Base-by-base conservation (phyloP, 2,797 vertebrate species). In the Eulemur albifrons region DNA sequence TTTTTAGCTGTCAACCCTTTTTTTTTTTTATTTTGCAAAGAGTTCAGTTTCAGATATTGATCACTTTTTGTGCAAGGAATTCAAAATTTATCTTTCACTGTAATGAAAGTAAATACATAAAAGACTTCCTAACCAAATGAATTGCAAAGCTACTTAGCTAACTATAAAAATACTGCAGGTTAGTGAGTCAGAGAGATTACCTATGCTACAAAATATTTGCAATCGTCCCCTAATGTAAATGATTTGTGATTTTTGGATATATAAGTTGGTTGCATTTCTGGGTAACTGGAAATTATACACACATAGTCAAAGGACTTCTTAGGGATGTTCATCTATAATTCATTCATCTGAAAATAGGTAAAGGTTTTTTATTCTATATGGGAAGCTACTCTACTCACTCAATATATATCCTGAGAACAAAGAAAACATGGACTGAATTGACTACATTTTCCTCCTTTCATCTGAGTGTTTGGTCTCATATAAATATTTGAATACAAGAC, bases 361-460 rank as follows among this genome's bases (percentile, higher is more conserved):
- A 67, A 80, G 32, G 32, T 17, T 77, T 96, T 88, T 86, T 85
- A 85, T 87, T 81, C 43, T 23, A 21, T 75, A 50, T 52, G 30
- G 7, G 50, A 67, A 90, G 30, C 72, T 73, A 57, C 20, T 54
- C 38, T 73, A 61, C 20, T 54, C 38, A 52, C n/a, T 97, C 7
- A 0, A 30, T 43, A 67, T 69, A 77, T 70, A 84, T 27, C 25
- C 21, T 40, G 21, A 90, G 95, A 96, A 94, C 88, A 96, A 97
- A 97, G 93, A 43, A 82, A 90, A 97, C 95, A 54, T 67, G 21
- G 45, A 54, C 40, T 80, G 63, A 88, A 92, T 61, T 90, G 50
- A 86, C 75, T 85, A 57, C 40, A 57, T 83, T 88, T 95, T 40
- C 82, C 54, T 94, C 63, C 95, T 95, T 97, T 95, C 86, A 87